phyloP scores from a whole-genome alignment of 1,140 invertebrate genomes.

The Panagrolaimus sp. region DNA sequence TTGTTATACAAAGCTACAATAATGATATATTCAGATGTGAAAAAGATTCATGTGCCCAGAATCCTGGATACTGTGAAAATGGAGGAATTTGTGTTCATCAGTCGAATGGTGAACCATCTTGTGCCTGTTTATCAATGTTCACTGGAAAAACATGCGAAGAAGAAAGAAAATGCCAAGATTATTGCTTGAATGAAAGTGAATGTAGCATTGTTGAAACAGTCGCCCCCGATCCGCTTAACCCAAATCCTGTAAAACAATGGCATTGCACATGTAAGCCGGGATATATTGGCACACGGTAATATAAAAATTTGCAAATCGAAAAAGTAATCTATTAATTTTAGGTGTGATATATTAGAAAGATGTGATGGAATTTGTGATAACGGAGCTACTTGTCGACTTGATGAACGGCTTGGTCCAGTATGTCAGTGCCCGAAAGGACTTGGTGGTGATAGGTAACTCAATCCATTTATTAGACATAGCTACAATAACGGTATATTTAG shows the following conservation, averaged over 20 bases:
- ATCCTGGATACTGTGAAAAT: not conserved
- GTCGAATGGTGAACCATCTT: not conserved
- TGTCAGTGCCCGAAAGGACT: constrained; percentile 1
- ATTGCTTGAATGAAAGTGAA: not conserved
- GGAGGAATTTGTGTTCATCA: not conserved
- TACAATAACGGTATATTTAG: too few relatives aligned
- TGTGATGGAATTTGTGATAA: not conserved
- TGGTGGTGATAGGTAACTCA: not conserved
- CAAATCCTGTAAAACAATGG: not conserved
- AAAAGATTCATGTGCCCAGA: not conserved
- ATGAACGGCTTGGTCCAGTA: not conserved
- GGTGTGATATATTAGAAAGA: not conserved
- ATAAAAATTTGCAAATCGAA: too few relatives aligned
- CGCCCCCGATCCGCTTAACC: not conserved
- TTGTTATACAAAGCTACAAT: too few relatives aligned
- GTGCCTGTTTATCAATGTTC: not conserved
- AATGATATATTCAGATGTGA: too few relatives aligned
- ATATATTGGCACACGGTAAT: not conserved
- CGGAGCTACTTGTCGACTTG: not conserved
- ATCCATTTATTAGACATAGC: too few relatives aligned
- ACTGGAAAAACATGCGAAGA: not conserved
- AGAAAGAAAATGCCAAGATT: not conserved
- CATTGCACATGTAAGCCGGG: not conserved
- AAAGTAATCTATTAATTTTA: too few relatives aligned
- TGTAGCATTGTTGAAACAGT: not conserved